Conservation (phyloP, 53 echinoderm and acorn worm genomes). For the Pentamera pediparva region DNA sequence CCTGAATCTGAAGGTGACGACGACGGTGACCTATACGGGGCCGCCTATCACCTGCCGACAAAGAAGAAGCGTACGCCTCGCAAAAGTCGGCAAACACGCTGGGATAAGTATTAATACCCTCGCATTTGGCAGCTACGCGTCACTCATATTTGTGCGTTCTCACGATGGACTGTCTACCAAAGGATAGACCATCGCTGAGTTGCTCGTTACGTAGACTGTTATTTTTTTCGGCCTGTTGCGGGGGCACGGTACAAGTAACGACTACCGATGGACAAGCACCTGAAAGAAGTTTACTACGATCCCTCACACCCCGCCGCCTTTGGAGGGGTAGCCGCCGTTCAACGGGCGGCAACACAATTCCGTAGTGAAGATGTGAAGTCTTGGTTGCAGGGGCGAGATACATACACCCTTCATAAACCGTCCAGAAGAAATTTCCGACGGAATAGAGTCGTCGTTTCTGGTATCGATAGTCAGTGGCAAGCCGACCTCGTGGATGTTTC, state of each 20-base stretch:
- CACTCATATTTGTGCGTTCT: neutral
- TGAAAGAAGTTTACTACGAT: constrained; percentile 26
- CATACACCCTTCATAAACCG: constrained; percentile 41
- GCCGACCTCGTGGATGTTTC: constrained; percentile 40
- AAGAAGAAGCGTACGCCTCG: neutral
- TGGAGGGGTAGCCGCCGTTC: neutral
- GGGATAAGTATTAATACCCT: neutral
- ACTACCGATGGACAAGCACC: constrained; percentile 34
- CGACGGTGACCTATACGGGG: neutral
- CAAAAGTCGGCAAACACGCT: neutral
- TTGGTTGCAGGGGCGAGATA: constrained; percentile 8
- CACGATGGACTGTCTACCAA: no score
- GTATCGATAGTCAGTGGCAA: constrained; percentile 38
- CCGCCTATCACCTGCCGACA: constrained; percentile 17
- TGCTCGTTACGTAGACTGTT: neutral
- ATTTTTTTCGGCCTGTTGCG: constrained; percentile 43
- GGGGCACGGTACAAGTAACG: constrained; percentile 14
- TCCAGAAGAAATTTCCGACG: constrained; percentile 21
- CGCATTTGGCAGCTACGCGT: neutral
- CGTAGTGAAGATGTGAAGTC: neutral
- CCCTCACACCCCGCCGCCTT: neutral
- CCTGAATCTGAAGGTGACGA: no score
- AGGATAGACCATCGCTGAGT: neutral
- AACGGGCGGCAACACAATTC: no score
- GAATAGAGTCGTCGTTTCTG: constrained; percentile 22